Evolutionary conservation across 2,888 invertebrate genomes (phyloP).

Genomic region (Carabus problematicus): DNA sequence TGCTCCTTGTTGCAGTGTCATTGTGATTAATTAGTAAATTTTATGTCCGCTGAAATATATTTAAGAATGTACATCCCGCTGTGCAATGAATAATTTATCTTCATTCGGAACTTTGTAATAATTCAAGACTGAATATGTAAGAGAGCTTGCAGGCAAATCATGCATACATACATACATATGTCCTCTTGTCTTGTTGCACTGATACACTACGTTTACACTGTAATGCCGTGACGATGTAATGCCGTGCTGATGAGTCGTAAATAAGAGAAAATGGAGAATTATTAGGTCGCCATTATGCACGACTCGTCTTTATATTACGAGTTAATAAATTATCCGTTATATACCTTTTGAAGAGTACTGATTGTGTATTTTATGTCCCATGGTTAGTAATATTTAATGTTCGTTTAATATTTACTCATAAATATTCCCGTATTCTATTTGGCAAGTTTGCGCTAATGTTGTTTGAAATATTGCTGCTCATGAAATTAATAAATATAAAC

Average conservation of each 20-base stretch:
- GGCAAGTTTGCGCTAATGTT: too few species aligned
- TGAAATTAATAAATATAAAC: too few species aligned
- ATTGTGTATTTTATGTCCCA: too few species aligned
- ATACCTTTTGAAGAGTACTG: too few species aligned
- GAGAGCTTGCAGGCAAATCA: too few species aligned
- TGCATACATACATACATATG: too few species aligned
- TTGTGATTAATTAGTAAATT: conserved; percentile 41
- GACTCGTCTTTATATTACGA: too few species aligned
- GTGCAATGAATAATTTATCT: conserved; percentile 36
- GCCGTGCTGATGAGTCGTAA: conserved; percentile 16
- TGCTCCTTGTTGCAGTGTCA: conserved; percentile 32
- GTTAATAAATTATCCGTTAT: too few species aligned
- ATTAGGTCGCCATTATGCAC: conserved; percentile 4
- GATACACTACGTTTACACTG: conserved; percentile 21
- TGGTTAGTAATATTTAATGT: too few species aligned
- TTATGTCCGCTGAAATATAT: conserved; percentile 38
- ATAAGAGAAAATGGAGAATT: conserved; percentile 18
- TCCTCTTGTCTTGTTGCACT: conserved; percentile 9
- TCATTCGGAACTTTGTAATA: conserved; percentile 21
- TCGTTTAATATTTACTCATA: too few species aligned
- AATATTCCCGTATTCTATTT: too few species aligned
- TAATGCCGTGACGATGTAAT: conserved; percentile 11
- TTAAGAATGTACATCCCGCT: conserved; percentile 36
- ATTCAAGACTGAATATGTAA: neutral
- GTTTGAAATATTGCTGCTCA: too few species aligned